These are phyloP conservation scores for Spongilla lacustris DNA, from an alignment of 37 sponge, comb jelly and placozoan species.

Conservation along the genomic window DNA sequence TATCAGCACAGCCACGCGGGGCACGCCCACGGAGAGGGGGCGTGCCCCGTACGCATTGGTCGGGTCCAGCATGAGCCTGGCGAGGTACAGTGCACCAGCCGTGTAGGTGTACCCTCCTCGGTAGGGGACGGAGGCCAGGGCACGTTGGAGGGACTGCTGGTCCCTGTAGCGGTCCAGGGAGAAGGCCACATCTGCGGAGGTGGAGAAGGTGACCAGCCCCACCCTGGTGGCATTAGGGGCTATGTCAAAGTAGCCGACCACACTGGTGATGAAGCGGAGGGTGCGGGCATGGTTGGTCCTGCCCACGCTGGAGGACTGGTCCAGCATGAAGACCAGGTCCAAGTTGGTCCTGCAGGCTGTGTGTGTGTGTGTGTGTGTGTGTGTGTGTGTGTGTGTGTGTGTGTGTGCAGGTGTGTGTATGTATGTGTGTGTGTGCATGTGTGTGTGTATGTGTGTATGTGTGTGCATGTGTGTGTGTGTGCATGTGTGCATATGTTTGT, in stretches of 20 bases:
- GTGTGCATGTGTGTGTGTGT: slow-evolving; percentile 12
- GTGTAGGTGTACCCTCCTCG: slow-evolving; percentile 77
- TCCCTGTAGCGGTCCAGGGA: slow-evolving; percentile 27
- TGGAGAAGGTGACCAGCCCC: slow-evolving; percentile 75
- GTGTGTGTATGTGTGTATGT: slow-evolving; percentile 2
- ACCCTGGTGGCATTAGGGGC: slow-evolving; percentile 67
- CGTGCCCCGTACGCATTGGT: slow-evolving; percentile 62
- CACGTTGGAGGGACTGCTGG: slow-evolving; percentile 22
- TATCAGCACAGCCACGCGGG: slow-evolving; percentile 79
- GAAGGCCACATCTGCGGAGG: slow-evolving; percentile 40
- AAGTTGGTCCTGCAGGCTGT: slow-evolving; percentile 70
- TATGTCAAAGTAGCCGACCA: slow-evolving; percentile 71
- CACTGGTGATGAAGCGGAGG: slow-evolving; percentile 64
- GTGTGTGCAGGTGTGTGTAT: neutral
- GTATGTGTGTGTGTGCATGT: neutral
- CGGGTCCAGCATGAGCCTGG: slow-evolving; percentile 46
- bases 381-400: neutral
- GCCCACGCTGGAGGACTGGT: slow-evolving; percentile 88
- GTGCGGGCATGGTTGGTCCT: slow-evolving; percentile 59
- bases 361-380: neutral
- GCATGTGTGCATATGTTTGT: neutral
- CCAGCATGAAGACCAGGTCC: slow-evolving; percentile 83
- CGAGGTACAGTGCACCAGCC: slow-evolving; percentile 47
- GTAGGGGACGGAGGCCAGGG: slow-evolving; percentile 19
- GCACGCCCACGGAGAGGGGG: slow-evolving; percentile 69